These are phyloP conservation scores for Argyresthia goedartella DNA, from an alignment of 2,888 invertebrate species.

Conservation along the genomic window DNA sequence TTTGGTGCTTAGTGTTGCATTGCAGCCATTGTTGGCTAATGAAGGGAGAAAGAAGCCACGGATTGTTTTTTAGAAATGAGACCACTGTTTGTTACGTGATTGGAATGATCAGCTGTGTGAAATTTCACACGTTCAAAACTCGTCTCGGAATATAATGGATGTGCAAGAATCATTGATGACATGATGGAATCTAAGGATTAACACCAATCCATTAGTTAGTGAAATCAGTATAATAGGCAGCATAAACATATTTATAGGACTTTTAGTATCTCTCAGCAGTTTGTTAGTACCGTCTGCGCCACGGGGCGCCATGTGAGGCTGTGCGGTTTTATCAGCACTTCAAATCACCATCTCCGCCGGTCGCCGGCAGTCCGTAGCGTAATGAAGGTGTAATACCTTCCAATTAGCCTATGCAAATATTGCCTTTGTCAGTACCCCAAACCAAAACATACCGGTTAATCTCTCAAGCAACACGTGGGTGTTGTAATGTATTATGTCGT, in stretches of 20 bases:
- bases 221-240: too few species aligned
- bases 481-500: too few species aligned
- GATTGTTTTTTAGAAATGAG: background rate
- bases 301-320: background rate
- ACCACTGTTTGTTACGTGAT: too few species aligned
- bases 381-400: slow-evolving; percentile 5
- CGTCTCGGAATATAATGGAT: too few species aligned
- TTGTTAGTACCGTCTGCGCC: too few species aligned
- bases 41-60: background rate
- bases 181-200: too few species aligned
- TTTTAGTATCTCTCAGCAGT: too few species aligned
- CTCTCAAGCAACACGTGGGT: background rate
- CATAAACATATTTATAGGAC: too few species aligned
- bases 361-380: background rate
- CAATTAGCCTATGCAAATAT: slow-evolving; percentile 6
- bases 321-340: background rate
- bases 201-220: too few species aligned
- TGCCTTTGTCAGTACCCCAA: background rate
- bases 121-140: too few species aligned
- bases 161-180: too few species aligned
- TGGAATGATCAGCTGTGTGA: too few species aligned
- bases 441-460: background rate
- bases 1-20: slow-evolving; percentile 28
- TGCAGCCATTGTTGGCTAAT: slow-evolving; percentile 15
- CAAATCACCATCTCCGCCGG: background rate